Base-by-base conservation (phyloP, 2,888 invertebrate genomes). In the Pimpla rufipes region DNA sequence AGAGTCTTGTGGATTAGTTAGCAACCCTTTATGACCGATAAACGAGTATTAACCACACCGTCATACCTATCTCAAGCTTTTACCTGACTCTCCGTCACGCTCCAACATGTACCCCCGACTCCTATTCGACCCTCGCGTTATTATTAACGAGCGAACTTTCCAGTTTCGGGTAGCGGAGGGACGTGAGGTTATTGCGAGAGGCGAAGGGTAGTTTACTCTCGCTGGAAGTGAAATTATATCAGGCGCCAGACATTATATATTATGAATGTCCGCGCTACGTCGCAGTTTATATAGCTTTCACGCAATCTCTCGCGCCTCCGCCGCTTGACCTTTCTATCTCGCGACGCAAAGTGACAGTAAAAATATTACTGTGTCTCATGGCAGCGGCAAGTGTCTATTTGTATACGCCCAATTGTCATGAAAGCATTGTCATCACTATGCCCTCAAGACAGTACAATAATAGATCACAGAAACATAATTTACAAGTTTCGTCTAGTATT, bases 101-200 rank as follows among this genome's bases (percentile, higher is more conserved):
- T 64, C 21, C 40, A 11, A 18, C 40, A 21, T 18, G 40, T 8
- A 4, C 52, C 8, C 45, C 42, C 18, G 29, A 16, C 66, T 5
- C 18, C 57, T n/a, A 11, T 42, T 8, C 35, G 2, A 10, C 37
- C 23, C 47, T n/a, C 68, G 70, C 70, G 76, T 81, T 81, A 71
- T 81, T 71, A 75, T 81, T 81, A 75, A 81, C 81, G 75, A 71
- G 35, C 64, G 45, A 76, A 81, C 75, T 76, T 81, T 70, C 45
- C 21, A 66, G 70, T 62, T 66, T 79, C 66, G 57, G 74, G 16
- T 57, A 59, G 55, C 37, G 42, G 57, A 57, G 40, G 47, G n/a
- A 59, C 45, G 57, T 21, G 67, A 68, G 67, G 29, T n/a, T n/a
- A 35, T 35, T n/a, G 21, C 21, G 42, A 45, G 57, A 11, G 57